phyloP scores from a whole-genome alignment of 1,140 invertebrate genomes.

The Bombus balteatus region DNA sequence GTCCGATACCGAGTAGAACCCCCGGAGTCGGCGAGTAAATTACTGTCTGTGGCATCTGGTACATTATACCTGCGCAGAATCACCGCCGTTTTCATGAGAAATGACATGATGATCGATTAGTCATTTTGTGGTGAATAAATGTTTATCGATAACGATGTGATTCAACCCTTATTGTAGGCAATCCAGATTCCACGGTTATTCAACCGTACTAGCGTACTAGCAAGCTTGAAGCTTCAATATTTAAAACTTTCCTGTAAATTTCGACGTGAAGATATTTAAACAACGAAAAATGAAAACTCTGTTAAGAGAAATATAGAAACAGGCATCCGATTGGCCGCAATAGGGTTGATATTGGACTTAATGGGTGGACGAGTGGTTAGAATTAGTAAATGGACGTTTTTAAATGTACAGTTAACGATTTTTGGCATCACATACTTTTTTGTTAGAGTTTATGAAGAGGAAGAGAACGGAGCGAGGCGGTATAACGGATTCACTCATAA shows the following conservation, averaged over 20 bases:
- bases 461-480: background rate
- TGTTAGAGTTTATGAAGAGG: background rate
- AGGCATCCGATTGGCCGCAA: background rate
- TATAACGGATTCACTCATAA: background rate
- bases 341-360: background rate
- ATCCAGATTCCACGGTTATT: background rate
- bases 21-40: slow-evolving; percentile 80
- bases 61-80: slow-evolving; percentile 78
- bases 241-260: background rate
- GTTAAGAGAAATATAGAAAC: too few relatives aligned
- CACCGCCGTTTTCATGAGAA: slow-evolving; percentile 14
- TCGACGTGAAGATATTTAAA: background rate
- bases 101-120: background rate
- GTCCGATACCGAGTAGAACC: slow-evolving; percentile 79
- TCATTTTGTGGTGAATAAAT: background rate
- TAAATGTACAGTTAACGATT: background rate
- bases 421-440: background rate
- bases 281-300: background rate
- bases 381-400: too few relatives aligned
- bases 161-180: background rate
- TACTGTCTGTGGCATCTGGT: slow-evolving; percentile 80
- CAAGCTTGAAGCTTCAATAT: background rate
- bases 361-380: background rate
- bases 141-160: background rate
- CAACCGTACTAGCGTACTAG: too few relatives aligned